Evolutionary conservation across 2,888 invertebrate species (phyloP), one percentile per base, ranked within the genome.

Genomic region (Digitonthophagus gazella): DNA sequence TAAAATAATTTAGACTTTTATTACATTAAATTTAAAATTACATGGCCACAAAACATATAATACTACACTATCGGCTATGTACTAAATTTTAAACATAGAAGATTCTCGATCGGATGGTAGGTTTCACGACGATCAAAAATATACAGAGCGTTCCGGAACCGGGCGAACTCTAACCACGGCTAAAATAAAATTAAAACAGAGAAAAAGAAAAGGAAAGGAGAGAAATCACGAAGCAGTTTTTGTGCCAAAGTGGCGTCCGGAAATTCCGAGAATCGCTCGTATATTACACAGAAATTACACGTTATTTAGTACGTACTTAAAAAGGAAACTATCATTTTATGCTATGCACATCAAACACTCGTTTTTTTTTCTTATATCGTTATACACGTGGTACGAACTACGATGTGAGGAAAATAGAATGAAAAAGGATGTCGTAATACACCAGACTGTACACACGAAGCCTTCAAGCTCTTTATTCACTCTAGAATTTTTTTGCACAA

Each of bases 1-100:
- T 77, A 79, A 80, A 80, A 80, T 80, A 80, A 80, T 80, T 82
- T 80, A 82, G 78, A 80, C 80, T 79, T 83, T 83, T 83, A 83
- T 83, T 83, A 83, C 83, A 82, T 82, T 83, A 83, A 82, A 83
- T 82, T 83, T 83, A 82, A 82, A 83, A 83, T 83, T 83, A 83
- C 83, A 83, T 83, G 83, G 83, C 83, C 83, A 83, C 82, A 83
- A 83, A 83, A 83, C 82, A 83, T 82, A 82, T 80, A 82, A 78
- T 79, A 79, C 80, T 80, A 80, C 76, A 76, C 78, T 80, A 79
- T 76, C 75, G 71, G 58, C 68, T 68, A 70, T 3, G 16, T 61
- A 61, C 18, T 61, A 61, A 61, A 20, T 64, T 64, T 64, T 67
- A 68, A 66, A 70, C 54, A 58, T 70, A 68, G 63, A 65, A 63